Evolutionary conservation across 2,888 invertebrate species (phyloP), one percentile per base, ranked within the genome.

Genomic region (Tetropium fuscum): DNA sequence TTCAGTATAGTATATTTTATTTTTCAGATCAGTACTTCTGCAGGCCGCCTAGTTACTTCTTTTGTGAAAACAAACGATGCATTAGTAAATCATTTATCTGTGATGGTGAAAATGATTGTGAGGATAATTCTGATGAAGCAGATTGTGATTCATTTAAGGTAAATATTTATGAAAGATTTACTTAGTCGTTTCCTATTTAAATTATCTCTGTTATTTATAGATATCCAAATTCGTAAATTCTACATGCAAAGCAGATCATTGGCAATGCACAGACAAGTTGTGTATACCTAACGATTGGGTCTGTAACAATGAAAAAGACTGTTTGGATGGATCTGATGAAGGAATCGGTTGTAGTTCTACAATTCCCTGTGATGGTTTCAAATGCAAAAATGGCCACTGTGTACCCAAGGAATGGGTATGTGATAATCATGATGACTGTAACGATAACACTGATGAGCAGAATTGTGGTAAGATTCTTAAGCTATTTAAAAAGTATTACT

Each of bases 341-440:
- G 75, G 72, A 2, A 57, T 79, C 7, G 81, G 81, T 1, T 86
- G 86, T 64, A 74, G 78, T 1, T 72, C 72, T 11, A 74, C 80
- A 1, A 76, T 81, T 0, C 80, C 79, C 0, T 91, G 91, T 75
- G 82, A 73, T 49, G 89, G 87, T 0, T 92, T 89, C 75, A 78
- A 81, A 13, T 93, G 93, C 68, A 78, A 77, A 7, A 85, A 86
- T 69, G 82, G 83, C 5, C 82, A 82, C 38, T 88, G 88, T 66
- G 75, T 88, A 38, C 82, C 83, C 5, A 78, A 81, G 1, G 78
- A 80, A 64, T 86, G 85, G 84, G 74, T 81, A 18, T 89, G 88
- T 69, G 87, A 87, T 75, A 85, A 84, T 1, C 62, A 72, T n/a
- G 78, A 84, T 62, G 87, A 88, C 68, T 88, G 88, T 63, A 78